Evolutionary conservation across 2,113 vertebrate genomes (phyloP).

Genomic region (Sinocyclocheilus anophthalmus): DNA sequence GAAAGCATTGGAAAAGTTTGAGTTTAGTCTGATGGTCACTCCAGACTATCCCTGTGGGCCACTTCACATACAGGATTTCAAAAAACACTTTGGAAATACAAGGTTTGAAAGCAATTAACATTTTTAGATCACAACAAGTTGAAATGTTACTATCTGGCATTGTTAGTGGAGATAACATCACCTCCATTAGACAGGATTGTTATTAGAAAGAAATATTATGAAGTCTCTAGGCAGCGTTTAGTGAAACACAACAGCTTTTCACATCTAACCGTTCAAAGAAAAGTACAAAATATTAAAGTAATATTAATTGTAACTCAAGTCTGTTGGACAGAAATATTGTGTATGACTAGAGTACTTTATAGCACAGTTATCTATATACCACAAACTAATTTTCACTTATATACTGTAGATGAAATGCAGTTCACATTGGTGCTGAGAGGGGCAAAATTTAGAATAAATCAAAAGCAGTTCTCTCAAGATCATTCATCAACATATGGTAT

Average conservation of each 20-base stretch:
- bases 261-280: background rate
- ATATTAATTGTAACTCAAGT: background rate
- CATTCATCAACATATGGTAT: background rate
- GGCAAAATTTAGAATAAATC: background rate
- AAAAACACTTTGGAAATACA: conserved; percentile 64
- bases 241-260: background rate
- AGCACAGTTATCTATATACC: background rate
- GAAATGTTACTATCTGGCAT: background rate
- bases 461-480: background rate
- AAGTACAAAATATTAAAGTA: background rate
- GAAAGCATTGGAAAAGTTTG: conserved; percentile 68
- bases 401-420: background rate
- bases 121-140: background rate
- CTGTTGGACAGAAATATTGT: conserved; percentile 1
- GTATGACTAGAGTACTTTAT: background rate
- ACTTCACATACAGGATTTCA: conserved; percentile 67
- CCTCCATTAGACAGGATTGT: background rate
- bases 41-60: conserved; percentile 53
- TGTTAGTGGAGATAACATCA: background rate
- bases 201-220: background rate
- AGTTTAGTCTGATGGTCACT: conserved; percentile 65
- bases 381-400: background rate
- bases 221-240: background rate
- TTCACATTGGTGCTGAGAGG: background rate
- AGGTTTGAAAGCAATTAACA: conserved; percentile 62